Conservation (phyloP, 2,797 vertebrate genomes). For the Pseudopleuronectes americanus region DNA sequence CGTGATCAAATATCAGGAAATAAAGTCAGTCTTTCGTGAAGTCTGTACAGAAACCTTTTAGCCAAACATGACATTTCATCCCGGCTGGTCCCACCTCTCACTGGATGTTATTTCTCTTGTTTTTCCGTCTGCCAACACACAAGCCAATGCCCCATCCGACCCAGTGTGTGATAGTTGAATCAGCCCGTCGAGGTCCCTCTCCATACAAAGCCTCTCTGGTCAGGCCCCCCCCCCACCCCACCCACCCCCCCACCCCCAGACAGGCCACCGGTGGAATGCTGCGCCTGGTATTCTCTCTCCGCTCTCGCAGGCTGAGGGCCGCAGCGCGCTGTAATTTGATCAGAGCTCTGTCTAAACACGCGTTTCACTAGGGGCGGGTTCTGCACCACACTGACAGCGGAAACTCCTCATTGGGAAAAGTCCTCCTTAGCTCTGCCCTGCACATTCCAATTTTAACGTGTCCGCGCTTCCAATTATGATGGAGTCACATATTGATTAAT, state of each 20-base stretch:
- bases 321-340: slow-evolving; percentile 75
- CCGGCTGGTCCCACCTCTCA: background rate
- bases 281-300: slow-evolving; percentile 78
- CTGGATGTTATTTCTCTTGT: slow-evolving; percentile 14
- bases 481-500: background rate
- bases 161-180: slow-evolving; percentile 51
- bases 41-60: background rate
- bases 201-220: slow-evolving; percentile 67
- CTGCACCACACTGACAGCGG: slow-evolving; percentile 50
- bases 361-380: slow-evolving; percentile 67
- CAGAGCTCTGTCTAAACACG: slow-evolving; percentile 79
- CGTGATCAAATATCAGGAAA: slow-evolving; percentile 1
- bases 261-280: slow-evolving; percentile 76
- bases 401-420: slow-evolving; percentile 64
- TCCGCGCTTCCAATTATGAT: slow-evolving; percentile 9
- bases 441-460: slow-evolving; percentile 32
- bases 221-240: slow-evolving; percentile 59
- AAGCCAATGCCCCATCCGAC: slow-evolving; percentile 47
- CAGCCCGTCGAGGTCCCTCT: slow-evolving; percentile 51
- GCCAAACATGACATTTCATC: background rate
- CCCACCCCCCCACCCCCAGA: slow-evolving; percentile 58
- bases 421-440: slow-evolving; percentile 24
- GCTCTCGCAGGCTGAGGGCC: slow-evolving; percentile 59
- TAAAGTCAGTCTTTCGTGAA: background rate
- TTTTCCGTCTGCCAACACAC: slow-evolving; percentile 49